These are phyloP conservation scores for Eudemis profundana DNA, from an alignment of 2,888 invertebrate species.

Conservation along the genomic window DNA sequence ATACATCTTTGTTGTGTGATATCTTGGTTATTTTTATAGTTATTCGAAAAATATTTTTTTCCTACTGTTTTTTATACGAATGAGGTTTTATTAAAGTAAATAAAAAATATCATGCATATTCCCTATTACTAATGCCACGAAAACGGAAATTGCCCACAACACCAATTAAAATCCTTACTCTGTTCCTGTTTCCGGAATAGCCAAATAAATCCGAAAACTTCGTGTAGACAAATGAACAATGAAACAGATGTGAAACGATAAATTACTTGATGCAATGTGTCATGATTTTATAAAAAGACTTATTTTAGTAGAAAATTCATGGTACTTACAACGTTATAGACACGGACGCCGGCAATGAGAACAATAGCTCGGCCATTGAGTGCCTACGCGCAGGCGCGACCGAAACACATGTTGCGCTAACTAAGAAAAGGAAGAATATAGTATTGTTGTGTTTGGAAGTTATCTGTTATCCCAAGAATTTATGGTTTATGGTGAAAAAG, in stretches of 20 bases:
- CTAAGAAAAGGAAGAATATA: neutral
- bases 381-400: conserved; percentile 4
- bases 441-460: neutral
- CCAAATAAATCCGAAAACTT: neutral
- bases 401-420: conserved; percentile 16
- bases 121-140: neutral
- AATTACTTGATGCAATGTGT: neutral
- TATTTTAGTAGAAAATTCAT: neutral
- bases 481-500: neutral
- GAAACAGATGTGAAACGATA: conserved; percentile 10
- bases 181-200: conserved; percentile 2
- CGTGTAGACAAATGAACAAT: neutral
- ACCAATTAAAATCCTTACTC: neutral
- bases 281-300: neutral
- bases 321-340: neutral
- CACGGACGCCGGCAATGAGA: neutral
- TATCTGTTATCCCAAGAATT: neutral
- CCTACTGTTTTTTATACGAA: no score
- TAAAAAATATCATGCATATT: no score
- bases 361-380: conserved; percentile 9
- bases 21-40: no score
- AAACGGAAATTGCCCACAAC: neutral
- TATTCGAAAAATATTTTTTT: no score
- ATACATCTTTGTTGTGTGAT: no score
- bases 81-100: no score